Base-by-base conservation (phyloP, 2,888 invertebrate genomes). In the Candidula unifasciata region DNA sequence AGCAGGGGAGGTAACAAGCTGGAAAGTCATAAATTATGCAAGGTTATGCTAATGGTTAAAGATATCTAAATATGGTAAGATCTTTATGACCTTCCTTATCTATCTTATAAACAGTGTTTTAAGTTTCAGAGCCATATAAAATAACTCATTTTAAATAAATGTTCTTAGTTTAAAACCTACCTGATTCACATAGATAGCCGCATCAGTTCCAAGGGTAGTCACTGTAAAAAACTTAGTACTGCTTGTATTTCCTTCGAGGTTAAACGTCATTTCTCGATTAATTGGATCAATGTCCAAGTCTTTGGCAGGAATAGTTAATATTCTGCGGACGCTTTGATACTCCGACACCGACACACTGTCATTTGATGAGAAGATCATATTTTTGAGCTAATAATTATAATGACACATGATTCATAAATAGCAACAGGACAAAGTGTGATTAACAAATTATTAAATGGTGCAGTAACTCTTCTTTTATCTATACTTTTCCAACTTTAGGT, bases 301-400 rank as follows among this genome's bases (percentile, higher is more conserved):
- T 35, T 30, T 81, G 30, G 85, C 86, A 30, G 44, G 24, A 35
- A 87, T 71, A 33, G 37, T 30, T 8, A 85, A 13, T 35, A 85
- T 64, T 60, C 18, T 33, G 5, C 85, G 85, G 1, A 68, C 6
- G 13, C 16, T 37, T 21, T 30, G 52, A n/a, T 44, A n/a, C 73
- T 87, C 86, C 16, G 85, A 83, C 81, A 87, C 78, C 21, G 66
- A 27, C 0, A 33, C 68, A 37, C 86, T 87, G 73, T 30, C 69
- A 69, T 27, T 60, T n/a, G 16, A 74, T 68, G 18, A 60, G 5
- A 60, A 21, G 18, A 21, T 18, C 21, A n/a, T 18, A n/a, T 24
- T 24, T 60, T 60, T 24, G 18, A 60, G 21, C 18, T 24, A 21
- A 60, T 24, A 24, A 60, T 1, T 60, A 16, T 5, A 60, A 21